Percentiles rank a stretch among this genome's conserved stretches.
phyloP scores from a whole-genome alignment of 2,888 invertebrate genomes.

The Gastrophysa polygoni region DNA sequence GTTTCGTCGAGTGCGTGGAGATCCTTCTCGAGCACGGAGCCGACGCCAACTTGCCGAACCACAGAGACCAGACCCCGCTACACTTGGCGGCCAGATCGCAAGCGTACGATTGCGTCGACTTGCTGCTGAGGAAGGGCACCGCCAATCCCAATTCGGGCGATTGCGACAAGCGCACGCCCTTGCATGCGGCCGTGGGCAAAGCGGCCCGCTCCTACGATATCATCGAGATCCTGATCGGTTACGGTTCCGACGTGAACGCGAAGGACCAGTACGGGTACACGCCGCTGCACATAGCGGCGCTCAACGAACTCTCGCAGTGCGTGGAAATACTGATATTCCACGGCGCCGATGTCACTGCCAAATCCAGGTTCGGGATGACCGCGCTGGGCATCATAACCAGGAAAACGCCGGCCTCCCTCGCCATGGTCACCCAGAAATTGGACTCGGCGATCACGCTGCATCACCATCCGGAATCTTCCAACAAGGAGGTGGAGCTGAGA shows the following conservation, averaged over 20 bases:
- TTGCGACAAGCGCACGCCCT: slow-evolving; percentile 78
- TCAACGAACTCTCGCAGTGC: slow-evolving; percentile 84
- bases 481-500: slow-evolving; percentile 80
- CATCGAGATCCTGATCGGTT: slow-evolving; percentile 76
- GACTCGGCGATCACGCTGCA: slow-evolving; percentile 81
- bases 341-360: slow-evolving; percentile 88
- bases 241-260: slow-evolving; percentile 82
- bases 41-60: slow-evolving; percentile 74
- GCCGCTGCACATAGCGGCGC: slow-evolving; percentile 82
- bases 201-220: slow-evolving; percentile 81
- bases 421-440: slow-evolving; percentile 80
- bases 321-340: slow-evolving; percentile 83
- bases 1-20: slow-evolving; percentile 81
- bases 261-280: slow-evolving; percentile 87
- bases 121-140: slow-evolving; percentile 73
- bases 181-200: slow-evolving; percentile 86
- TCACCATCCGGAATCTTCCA: slow-evolving; percentile 77
- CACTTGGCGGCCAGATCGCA: slow-evolving; percentile 84
- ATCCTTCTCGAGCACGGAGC: slow-evolving; percentile 76
- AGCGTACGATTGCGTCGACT: slow-evolving; percentile 80
- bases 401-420: slow-evolving; percentile 84
- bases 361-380: slow-evolving; percentile 85
- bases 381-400: slow-evolving; percentile 84
- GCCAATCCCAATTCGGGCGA: slow-evolving; percentile 82
- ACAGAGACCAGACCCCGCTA: slow-evolving; percentile 82